Evolutionary conservation across 2,888 invertebrate genomes (phyloP), one percentile per base, ranked within the genome.

Genomic region (Caenorhabditis panamensis): DNA sequence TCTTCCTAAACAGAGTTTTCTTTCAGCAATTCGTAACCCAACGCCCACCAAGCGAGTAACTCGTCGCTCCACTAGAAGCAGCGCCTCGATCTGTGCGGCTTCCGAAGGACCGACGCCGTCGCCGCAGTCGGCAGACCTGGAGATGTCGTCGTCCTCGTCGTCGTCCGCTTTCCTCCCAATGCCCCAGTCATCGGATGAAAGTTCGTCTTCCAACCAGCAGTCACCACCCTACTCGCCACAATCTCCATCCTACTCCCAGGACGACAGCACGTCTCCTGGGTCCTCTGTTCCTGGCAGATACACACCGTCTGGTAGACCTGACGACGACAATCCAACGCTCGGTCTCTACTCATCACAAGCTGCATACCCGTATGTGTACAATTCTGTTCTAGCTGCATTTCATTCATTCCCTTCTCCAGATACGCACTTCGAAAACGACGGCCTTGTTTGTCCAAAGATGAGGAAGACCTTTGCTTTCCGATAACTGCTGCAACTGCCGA

Each of bases 401-500:
- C 16, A 13, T 16, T 3, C 5, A 41, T 41, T 41, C 41, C 11
- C 5, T 41, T 47, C 18, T 18, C 18, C 18, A 84, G 86, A 58
- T 88, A 86, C 63, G 77, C 84, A 9, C 80, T 87, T 18, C 83
- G 88, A 58, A 83, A 85, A 72, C 82, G 88, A 36, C 82, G 87
- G 20, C 82, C 85, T 26, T 82, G 82, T 61, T 71, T 85, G 31
- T 82, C 84, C 54, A 88, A 89, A 72, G 89, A 88, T 63, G 89
- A 88, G 63, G 88, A 89, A 26, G 90, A 90, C 41, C 80, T 76
- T 8, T 86, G 84, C 54, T 88, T 88, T 68, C 82, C 87, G 22
- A 88, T 87, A 56, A 62, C 88, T 41, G 90, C 90, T 4, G 90
- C 90, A 16, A 90, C 90, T 16, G 90, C 89, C 22, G 90, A 90